Percentiles rank a stretch among this genome's conserved stretches.
Evolutionary conservation across 2,888 invertebrate genomes (phyloP).

Genomic region (Anodontia alba): DNA sequence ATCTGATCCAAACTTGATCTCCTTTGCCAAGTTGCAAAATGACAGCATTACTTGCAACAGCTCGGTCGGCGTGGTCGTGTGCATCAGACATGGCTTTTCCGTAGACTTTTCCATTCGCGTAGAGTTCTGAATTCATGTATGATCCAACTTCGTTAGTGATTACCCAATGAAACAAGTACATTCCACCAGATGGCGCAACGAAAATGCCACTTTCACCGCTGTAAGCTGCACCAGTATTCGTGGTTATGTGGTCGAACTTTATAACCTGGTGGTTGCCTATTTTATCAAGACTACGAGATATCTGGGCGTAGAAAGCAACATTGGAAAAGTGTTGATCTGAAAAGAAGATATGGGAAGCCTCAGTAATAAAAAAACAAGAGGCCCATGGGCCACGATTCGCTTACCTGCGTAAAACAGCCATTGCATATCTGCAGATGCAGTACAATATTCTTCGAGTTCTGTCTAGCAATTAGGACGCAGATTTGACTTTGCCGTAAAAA

Average conservation of each 20-base stretch:
- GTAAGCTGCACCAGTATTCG: too few species aligned
- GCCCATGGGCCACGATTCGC: too few species aligned
- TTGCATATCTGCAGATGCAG: too few species aligned
- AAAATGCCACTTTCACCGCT: constrained; percentile 35
- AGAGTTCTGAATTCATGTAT: constrained; percentile 41
- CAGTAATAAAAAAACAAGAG: too few species aligned
- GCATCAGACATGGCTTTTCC: constrained; percentile 41
- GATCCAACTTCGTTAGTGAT: constrained; percentile 29
- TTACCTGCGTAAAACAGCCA: too few species aligned
- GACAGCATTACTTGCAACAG: constrained; percentile 32
- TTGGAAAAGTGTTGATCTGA: too few species aligned
- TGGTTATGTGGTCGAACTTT: constrained; percentile 27
- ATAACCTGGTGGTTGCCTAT: constrained; percentile 33
- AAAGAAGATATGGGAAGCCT: too few species aligned
- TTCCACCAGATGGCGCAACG: constrained; percentile 20
- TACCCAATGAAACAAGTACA: constrained; percentile 37
- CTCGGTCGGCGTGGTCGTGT: constrained; percentile 36
- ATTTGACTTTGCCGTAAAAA: too few species aligned
- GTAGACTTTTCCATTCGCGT: constrained; percentile 10
- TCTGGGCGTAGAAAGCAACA: constrained; percentile 29
- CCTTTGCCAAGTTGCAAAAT: constrained; percentile 24
- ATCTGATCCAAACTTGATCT: constrained; percentile 39
- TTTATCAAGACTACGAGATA: constrained; percentile 7
- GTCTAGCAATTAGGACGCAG: too few species aligned
- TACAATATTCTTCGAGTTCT: too few species aligned